Conservation (phyloP, 2,888 invertebrate genomes). For the Spatulosminthurus flaviceps region DNA sequence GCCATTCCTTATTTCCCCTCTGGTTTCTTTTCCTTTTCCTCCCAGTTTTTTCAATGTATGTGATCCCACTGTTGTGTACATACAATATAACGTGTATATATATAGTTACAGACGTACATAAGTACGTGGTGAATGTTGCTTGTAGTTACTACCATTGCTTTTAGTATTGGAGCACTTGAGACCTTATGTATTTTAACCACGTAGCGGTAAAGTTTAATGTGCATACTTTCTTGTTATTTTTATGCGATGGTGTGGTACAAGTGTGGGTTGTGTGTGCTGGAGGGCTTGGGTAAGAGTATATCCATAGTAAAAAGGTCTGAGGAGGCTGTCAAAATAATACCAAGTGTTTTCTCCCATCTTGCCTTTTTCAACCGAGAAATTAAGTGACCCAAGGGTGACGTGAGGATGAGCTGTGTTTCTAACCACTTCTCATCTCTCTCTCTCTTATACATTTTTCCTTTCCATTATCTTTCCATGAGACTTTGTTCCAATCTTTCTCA, state of each 20-base stretch:
- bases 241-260: conserved; percentile 22
- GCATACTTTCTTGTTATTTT: conserved; percentile 44
- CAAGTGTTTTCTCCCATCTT: conserved; percentile 51
- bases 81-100: too few species aligned
- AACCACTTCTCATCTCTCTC: conserved; percentile 20
- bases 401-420: conserved; percentile 44
- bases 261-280: too few species aligned
- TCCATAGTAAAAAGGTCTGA: conserved; percentile 33
- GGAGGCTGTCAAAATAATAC: conserved; percentile 52
- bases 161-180: neutral
- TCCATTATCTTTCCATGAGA: conserved; percentile 6
- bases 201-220: conserved; percentile 38
- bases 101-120: too few species aligned
- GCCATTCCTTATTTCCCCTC: neutral
- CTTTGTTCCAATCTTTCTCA: neutral
- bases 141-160: neutral
- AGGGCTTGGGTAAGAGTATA: too few species aligned
- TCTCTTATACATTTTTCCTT: neutral
- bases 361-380: conserved; percentile 50
- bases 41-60: conserved; percentile 23
- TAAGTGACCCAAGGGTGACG: conserved; percentile 55
- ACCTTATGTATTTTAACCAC: too few species aligned
- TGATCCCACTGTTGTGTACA: too few species aligned
- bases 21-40: conserved; percentile 41
- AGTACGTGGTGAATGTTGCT: too few species aligned